These are phyloP conservation scores for Chalcosyrphus nemorum DNA, from an alignment of 2,888 invertebrate genomes.

Conservation along the genomic window DNA sequence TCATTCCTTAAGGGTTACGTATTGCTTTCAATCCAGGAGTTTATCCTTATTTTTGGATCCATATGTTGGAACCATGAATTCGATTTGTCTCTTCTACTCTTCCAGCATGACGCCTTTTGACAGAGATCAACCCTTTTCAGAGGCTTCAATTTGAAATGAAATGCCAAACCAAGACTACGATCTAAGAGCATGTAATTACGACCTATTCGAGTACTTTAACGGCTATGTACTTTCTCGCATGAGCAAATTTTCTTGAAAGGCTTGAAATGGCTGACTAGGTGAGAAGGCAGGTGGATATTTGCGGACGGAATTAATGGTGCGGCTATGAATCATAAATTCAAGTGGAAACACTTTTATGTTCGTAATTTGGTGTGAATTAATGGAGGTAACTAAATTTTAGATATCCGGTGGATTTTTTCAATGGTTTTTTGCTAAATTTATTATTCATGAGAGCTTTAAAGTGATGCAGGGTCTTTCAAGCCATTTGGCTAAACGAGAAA, in stretches of 20 bases:
- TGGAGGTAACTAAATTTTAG: slow-evolving; percentile 18
- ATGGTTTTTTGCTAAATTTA: background rate
- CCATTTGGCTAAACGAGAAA: background rate
- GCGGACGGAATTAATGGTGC: slow-evolving; percentile 5
- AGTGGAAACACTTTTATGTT: slow-evolving; percentile 23
- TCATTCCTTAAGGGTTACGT: background rate
- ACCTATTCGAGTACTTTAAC: background rate
- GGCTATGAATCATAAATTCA: slow-evolving; percentile 16
- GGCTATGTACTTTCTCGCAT: background rate
- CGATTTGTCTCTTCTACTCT: too few relatives aligned
- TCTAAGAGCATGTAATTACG: background rate
- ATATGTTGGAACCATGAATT: too few relatives aligned
- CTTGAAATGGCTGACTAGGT: background rate
- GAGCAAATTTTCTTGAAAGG: background rate
- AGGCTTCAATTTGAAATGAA: too few relatives aligned
- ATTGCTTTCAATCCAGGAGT: background rate
- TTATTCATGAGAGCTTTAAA: background rate
- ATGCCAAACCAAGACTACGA: too few relatives aligned
- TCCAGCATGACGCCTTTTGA: too few relatives aligned
- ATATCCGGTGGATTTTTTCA: background rate
- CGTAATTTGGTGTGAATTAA: slow-evolving; percentile 19
- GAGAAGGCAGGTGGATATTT: background rate
- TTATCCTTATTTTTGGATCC: too few relatives aligned
- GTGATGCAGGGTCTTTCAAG: background rate
- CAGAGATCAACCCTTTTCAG: too few relatives aligned